These are phyloP conservation scores for Gobius niger DNA, from an alignment of 2,113 vertebrate species.

Conservation along the genomic window DNA sequence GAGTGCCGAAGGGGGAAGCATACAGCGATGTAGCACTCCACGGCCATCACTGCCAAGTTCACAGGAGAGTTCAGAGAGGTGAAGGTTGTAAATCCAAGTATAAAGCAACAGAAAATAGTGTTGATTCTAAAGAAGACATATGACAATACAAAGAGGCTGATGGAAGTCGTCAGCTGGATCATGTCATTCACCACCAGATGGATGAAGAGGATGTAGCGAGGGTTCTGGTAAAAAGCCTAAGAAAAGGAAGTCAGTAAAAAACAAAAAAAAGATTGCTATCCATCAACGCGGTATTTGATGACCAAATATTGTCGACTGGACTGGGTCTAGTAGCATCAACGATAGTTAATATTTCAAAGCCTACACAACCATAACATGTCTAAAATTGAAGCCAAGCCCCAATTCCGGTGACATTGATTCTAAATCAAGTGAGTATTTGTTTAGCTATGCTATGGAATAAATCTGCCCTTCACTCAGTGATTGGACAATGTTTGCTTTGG, in stretches of 20 bases:
- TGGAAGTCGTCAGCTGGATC: conserved; percentile 41
- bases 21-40: conserved; percentile 62
- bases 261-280: not conserved
- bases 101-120: conserved; percentile 45
- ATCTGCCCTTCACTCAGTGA: no score
- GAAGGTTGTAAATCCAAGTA: conserved; percentile 39
- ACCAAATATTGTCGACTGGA: no score
- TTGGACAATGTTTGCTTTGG: no score
- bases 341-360: no score
- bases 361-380: no score
- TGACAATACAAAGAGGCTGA: conserved; percentile 24
- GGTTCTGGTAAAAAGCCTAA: conserved; percentile 36
- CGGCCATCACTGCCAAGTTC: conserved; percentile 59
- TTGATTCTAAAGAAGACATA: conserved; percentile 22
- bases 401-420: no score
- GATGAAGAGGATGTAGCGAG: conserved; percentile 58
- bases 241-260: not conserved
- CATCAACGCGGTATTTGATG: no score
- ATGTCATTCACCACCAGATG: conserved; percentile 59
- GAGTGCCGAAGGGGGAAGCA: no score
- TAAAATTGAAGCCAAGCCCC: no score
- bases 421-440: no score
- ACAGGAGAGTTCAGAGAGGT: conserved; percentile 61
- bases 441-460: no score
- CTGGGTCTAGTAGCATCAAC: no score